phyloP scores from a whole-genome alignment of 2,113 vertebrate species.

The Apteryx owenii region DNA sequence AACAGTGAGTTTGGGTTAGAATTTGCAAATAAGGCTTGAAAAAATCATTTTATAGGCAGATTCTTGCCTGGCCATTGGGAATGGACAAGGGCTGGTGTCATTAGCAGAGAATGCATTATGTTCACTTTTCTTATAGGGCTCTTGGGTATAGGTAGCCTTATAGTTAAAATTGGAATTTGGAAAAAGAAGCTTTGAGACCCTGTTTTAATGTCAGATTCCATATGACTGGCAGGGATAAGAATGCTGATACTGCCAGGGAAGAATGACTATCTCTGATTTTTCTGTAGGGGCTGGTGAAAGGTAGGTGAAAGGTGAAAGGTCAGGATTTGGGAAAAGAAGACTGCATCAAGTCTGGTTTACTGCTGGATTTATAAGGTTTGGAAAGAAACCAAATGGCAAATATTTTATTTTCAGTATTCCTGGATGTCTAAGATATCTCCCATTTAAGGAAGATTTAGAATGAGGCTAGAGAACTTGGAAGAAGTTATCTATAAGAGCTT shows the following conservation, averaged over 20 bases:
- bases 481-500: neutral
- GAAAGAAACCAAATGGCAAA: neutral
- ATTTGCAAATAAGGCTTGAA: neutral
- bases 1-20: neutral
- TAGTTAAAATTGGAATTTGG: neutral
- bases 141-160: neutral
- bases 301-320: neutral
- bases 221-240: neutral
- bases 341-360: neutral
- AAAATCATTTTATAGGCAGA: neutral
- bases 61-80: neutral
- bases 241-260: neutral
- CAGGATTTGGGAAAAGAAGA: neutral
- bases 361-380: neutral
- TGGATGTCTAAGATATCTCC: neutral
- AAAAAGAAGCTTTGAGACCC: neutral
- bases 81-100: neutral
- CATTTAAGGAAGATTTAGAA: conserved; percentile 33
- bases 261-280: neutral
- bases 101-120: neutral
- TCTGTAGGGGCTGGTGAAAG: neutral
- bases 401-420: conserved; percentile 55
- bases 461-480: conserved; percentile 43
- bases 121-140: neutral
- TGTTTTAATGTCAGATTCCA: neutral